Evolutionary conservation across 2,797 vertebrate genomes (phyloP), one percentile per base, ranked within the genome.

Genomic region (Hephaestus fuliginosus): DNA sequence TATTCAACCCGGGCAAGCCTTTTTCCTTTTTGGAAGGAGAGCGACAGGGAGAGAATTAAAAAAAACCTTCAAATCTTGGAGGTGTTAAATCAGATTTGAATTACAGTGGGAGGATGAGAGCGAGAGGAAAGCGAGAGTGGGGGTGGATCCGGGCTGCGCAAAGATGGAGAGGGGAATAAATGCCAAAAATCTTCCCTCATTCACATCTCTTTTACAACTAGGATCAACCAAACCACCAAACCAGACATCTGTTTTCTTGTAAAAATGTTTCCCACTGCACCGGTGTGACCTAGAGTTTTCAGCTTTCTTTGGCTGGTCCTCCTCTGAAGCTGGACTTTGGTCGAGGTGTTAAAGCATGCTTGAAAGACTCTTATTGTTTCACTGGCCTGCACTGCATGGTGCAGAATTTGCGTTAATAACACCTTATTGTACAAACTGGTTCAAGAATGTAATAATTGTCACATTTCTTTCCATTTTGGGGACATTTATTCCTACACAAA

Each of bases 291-390:
- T 67, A 12, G 48, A 61, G 70, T 65, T 79, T 75, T 56, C 48
- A 63, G 67, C 66, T 73, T 56, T 53, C 60, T 66, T 56, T 63
- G 58, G 60, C n/a, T 73, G 53, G 69, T 71, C 76, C 65, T 78
- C 52, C 20, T 69, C 7, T 36, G 63, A 60, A 7, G 14, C 43
- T 91, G 89, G 85, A 94, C 92, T 93, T 93, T 91, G 81, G 56
- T 82, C 83, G 5, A 82, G 81, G 76, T 80, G 68, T 76, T 88
- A 60, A 84, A 78, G 66, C 49, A 53, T 28, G 56, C 46, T 69
- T 88, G 74, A 93, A 93, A 91, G 84, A 63, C 66, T 67, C 69
- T 33, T 62, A 86, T 93, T 93, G 92, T 93, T 92, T 89, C 74
- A 74, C 12, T 17, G 43, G 41, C 41, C 48, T 52, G 70, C 62